Conservation (phyloP, 2,113 vertebrate species). For the Corydoras sp. region DNA sequence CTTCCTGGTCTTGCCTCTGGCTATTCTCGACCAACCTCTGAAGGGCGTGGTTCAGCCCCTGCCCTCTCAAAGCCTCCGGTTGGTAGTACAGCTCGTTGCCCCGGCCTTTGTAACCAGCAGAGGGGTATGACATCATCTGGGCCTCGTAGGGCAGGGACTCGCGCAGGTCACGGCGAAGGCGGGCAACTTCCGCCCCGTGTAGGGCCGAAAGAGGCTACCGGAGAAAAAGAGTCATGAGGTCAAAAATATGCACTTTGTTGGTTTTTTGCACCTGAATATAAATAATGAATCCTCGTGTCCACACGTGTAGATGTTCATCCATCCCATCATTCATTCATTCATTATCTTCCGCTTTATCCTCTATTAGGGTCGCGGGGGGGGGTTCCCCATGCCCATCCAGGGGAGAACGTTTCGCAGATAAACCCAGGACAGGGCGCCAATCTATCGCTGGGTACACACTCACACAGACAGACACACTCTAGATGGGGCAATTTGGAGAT, state of each 20-base stretch:
- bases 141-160: slow-evolving; percentile 61
- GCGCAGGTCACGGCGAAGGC: slow-evolving; percentile 58
- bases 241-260: not conserved
- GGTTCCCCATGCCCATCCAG: too few relatives aligned
- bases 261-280: too few relatives aligned
- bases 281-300: too few relatives aligned
- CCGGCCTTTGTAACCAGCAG: slow-evolving; percentile 38
- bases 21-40: slow-evolving; percentile 69
- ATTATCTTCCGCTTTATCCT: too few relatives aligned
- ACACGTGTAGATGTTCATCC: too few relatives aligned
- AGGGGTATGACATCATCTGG: slow-evolving; percentile 61
- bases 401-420: too few relatives aligned
- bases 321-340: too few relatives aligned
- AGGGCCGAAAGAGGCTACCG: slow-evolving; percentile 56
- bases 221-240: slow-evolving; percentile 6
- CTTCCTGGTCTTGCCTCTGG: slow-evolving; percentile 62
- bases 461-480: too few relatives aligned
- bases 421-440: too few relatives aligned
- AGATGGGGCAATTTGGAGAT: too few relatives aligned
- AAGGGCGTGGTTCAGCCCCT: slow-evolving; percentile 63
- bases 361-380: too few relatives aligned
- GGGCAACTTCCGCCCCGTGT: slow-evolving; percentile 39
- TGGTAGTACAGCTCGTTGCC: slow-evolving; percentile 56
- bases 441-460: too few relatives aligned
- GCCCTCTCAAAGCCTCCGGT: slow-evolving; percentile 55